phyloP scores from a whole-genome alignment of 2,113 vertebrate species.

The Lepisosteus oculatus region DNA sequence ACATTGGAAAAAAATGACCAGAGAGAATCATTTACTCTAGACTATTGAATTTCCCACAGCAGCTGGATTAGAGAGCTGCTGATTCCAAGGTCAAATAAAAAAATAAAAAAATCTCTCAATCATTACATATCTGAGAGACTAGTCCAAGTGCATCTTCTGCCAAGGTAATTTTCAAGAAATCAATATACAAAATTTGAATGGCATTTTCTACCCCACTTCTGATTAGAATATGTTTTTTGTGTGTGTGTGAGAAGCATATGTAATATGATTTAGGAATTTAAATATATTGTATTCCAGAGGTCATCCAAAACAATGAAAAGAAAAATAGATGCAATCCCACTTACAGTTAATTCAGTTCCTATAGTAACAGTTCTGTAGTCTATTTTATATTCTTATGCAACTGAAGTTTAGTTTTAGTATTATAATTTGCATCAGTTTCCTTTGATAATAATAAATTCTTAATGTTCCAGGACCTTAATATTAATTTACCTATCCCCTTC shows the following conservation, averaged over 20 bases:
- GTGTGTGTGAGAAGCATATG: slow-evolving; percentile 34
- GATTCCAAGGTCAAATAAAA: slow-evolving; percentile 43
- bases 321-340: no score
- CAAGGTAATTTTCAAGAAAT: slow-evolving; percentile 46
- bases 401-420: no score
- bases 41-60: slow-evolving; percentile 34
- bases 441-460: no score
- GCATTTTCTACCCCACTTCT: slow-evolving; percentile 24
- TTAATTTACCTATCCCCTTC: no score
- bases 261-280: slow-evolving; percentile 52
- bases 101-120: slow-evolving; percentile 15
- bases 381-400: no score
- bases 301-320: slow-evolving; percentile 13
- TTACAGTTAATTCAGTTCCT: no score
- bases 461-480: no score
- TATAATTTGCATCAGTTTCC: no score
- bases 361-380: no score
- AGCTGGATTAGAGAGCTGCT: slow-evolving; percentile 21
- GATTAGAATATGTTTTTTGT: slow-evolving; percentile 45
- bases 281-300: slow-evolving; percentile 48
- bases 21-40: slow-evolving; percentile 32
- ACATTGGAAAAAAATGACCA: slow-evolving; percentile 30
- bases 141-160: slow-evolving; percentile 45
- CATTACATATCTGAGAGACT: slow-evolving; percentile 13
- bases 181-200: slow-evolving; percentile 54